A percentile compares a stretch with the other conserved stretches of the same genome.
phyloP scores from a whole-genome alignment of 2,797 vertebrate species.

The Sarcophilus harrisii region DNA sequence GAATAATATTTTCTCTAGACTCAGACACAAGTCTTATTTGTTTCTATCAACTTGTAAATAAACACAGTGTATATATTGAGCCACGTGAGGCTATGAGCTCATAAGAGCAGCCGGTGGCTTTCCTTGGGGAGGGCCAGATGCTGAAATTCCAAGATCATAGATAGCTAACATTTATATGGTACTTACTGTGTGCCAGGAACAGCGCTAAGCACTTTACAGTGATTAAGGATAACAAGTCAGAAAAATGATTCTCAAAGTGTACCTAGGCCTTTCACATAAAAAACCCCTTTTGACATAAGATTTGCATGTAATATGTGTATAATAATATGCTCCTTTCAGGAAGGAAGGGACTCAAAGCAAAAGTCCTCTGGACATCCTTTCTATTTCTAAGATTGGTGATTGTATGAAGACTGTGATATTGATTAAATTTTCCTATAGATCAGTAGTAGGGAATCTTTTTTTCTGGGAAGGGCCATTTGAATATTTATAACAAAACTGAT shows the following conservation, averaged over 20 bases:
- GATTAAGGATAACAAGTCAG: not conserved
- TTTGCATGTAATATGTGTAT: not conserved
- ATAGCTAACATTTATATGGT: not conserved
- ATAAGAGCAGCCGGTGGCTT: not conserved
- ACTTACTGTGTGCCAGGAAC: not conserved
- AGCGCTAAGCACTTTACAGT: not conserved
- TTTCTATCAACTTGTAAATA: not conserved
- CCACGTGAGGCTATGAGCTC: not conserved
- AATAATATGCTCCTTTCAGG: not conserved
- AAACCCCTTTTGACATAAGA: not conserved
- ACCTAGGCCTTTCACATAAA: not conserved
- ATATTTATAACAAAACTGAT: no score
- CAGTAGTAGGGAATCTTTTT: not conserved
- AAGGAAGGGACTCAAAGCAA: not conserved
- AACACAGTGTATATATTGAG: not conserved
- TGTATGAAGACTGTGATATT: not conserved
- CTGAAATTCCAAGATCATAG: not conserved
- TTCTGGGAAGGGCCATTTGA: no score
- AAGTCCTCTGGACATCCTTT: not conserved
- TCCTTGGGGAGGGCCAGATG: not conserved
- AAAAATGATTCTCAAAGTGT: not conserved
- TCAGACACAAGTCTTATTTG: not conserved
- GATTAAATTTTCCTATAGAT: not conserved
- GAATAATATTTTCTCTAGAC: not conserved
- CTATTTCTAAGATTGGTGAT: not conserved